A percentile compares a stretch with the other conserved stretches of the same genome.
Conservation (phyloP, 1,140 invertebrate species). For the Parapsyche elsis region DNA sequence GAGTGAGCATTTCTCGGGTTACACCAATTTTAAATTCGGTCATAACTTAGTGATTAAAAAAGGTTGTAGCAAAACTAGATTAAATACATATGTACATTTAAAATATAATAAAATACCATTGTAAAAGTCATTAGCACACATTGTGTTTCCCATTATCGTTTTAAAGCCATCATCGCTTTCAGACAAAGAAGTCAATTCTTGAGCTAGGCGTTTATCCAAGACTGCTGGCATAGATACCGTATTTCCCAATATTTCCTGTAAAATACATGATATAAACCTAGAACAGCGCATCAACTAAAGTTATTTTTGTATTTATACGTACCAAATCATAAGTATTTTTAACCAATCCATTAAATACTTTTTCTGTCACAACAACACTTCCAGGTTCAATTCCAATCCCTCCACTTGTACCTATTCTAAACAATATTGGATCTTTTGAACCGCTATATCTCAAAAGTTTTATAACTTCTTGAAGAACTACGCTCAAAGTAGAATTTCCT, state of each 20-base stretch:
- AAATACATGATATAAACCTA: slow-evolving; percentile 47
- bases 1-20: too few relatives aligned
- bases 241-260: slow-evolving; percentile 85
- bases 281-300: background rate
- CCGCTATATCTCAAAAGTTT: slow-evolving; percentile 83
- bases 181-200: slow-evolving; percentile 69
- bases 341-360: slow-evolving; percentile 75
- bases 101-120: slow-evolving; percentile 75
- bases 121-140: slow-evolving; percentile 96
- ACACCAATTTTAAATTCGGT: too few relatives aligned
- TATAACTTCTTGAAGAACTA: slow-evolving; percentile 84
- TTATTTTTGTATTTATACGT: slow-evolving; percentile 57
- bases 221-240: slow-evolving; percentile 66
- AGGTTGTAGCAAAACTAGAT: too few relatives aligned
- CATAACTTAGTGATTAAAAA: too few relatives aligned
- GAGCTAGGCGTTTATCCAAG: slow-evolving; percentile 60
- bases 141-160: slow-evolving; percentile 85
- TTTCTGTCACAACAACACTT: slow-evolving; percentile 79
- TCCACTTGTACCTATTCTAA: slow-evolving; percentile 86
- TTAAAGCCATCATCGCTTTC: slow-evolving; percentile 77
- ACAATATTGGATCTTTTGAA: slow-evolving; percentile 78
- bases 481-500: slow-evolving; percentile 82
- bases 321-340: slow-evolving; percentile 76
- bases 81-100: background rate
- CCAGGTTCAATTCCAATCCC: slow-evolving; percentile 80